Evolutionary conservation across 1,140 invertebrate genomes (phyloP).

Genomic region (Hesperophylax magnus): DNA sequence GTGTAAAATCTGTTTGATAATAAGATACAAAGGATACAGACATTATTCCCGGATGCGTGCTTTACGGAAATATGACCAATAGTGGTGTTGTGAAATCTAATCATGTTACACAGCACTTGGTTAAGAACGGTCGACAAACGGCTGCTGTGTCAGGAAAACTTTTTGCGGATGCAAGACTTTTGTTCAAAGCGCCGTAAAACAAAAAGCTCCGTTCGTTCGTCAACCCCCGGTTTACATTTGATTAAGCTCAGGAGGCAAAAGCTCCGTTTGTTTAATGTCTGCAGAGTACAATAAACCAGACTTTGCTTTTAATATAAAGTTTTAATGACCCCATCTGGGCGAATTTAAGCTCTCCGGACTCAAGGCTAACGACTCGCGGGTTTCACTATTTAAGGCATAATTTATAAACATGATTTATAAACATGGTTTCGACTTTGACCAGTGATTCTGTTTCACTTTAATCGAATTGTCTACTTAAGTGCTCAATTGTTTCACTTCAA

Average conservation of each 20-base stretch:
- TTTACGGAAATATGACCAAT: too few relatives aligned
- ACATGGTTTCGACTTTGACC: constrained; percentile 22
- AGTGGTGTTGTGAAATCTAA: not conserved
- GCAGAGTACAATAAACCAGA: constrained; percentile 55
- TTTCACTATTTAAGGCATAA: constrained; percentile 8
- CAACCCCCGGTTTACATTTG: constrained; percentile 51
- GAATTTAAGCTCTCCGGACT: constrained; percentile 23
- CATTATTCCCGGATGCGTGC: too few relatives aligned
- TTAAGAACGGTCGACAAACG: not conserved
- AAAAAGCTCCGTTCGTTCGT: constrained; percentile 55
- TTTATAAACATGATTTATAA: constrained; percentile 30
- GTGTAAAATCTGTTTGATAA: too few relatives aligned
- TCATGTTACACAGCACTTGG: constrained; percentile 14
- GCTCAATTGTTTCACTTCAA: not conserved
- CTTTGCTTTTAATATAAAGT: constrained; percentile 59
- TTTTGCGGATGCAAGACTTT: constrained; percentile 41
- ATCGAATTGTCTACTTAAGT: constrained; percentile 3
- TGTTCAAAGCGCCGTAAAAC: constrained; percentile 54
- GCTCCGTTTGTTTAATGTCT: constrained; percentile 53
- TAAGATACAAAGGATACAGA: too few relatives aligned
- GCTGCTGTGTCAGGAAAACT: not conserved
- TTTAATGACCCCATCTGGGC: constrained; percentile 54
- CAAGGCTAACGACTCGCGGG: constrained; percentile 30
- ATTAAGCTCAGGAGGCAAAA: constrained; percentile 48
- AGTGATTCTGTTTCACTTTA: not conserved